phyloP scores from a whole-genome alignment of 2,888 invertebrate species.

The Amphipyra tragopoginis region DNA sequence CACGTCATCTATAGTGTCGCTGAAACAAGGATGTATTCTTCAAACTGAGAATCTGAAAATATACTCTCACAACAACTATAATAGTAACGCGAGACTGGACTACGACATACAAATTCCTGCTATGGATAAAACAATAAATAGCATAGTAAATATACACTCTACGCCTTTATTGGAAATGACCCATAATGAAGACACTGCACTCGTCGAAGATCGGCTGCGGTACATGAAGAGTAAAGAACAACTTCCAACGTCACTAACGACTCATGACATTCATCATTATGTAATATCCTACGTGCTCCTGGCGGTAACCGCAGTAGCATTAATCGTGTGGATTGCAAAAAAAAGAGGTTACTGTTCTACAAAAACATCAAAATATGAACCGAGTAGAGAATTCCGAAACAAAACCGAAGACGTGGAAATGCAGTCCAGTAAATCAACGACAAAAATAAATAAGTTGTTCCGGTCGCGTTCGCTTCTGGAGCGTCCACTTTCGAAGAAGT shows the following conservation, averaged over 20 bases:
- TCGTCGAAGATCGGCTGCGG: conserved; percentile 2
- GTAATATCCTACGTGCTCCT: conserved; percentile 3
- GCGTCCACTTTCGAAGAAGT: conserved; percentile 1
- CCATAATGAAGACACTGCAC: conserved; percentile 3
- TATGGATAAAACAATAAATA: conserved; percentile 12
- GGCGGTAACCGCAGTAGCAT: neutral
- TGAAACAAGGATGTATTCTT: conserved; percentile 19
- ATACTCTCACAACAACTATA: conserved; percentile 14
- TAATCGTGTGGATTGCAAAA: neutral
- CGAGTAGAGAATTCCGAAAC: neutral
- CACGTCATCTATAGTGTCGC: conserved; percentile 1
- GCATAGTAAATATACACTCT: conserved; percentile 3
- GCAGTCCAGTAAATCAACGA: neutral
- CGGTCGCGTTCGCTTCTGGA: conserved; percentile 6
- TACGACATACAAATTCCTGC: conserved; percentile 6
- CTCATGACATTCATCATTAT: conserved; percentile 11
- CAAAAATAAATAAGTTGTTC: neutral
- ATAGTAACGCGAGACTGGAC: conserved; percentile 11
- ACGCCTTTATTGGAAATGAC: conserved; percentile 1
- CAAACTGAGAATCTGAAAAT: conserved; percentile 14
- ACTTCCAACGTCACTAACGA: conserved; percentile 2
- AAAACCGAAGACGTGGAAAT: conserved; percentile 1
- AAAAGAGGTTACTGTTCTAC: conserved; percentile 5
- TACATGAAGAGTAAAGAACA: neutral
- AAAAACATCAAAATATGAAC: neutral